These are phyloP conservation scores for Augiades crinisus DNA, from an alignment of 2,888 invertebrate species.

Conservation along the genomic window DNA sequence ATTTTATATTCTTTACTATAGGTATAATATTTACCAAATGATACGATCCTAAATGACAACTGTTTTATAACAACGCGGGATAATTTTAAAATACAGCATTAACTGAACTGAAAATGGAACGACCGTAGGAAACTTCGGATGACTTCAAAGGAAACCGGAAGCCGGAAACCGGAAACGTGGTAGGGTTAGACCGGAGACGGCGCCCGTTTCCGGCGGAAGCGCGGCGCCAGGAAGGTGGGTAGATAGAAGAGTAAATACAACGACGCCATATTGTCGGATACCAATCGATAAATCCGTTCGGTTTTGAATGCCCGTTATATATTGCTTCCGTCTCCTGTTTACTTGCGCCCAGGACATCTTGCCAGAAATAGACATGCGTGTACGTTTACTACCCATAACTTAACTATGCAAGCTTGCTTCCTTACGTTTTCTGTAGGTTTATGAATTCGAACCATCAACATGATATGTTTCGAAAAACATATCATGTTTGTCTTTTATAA, in stretches of 20 bases:
- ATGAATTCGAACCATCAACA: no score
- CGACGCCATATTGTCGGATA: constrained; percentile 73
- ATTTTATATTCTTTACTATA: no score
- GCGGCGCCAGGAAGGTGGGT: constrained; percentile 73
- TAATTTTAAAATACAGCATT: constrained; percentile 25
- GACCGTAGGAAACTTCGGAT: constrained; percentile 56
- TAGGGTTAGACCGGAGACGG: constrained; percentile 79
- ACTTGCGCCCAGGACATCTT: constrained; percentile 34
- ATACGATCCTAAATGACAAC: no score
- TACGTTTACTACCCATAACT: no score
- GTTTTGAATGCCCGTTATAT: constrained; percentile 72
- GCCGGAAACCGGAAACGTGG: constrained; percentile 77
- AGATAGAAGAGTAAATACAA: constrained; percentile 70
- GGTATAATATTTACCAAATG: no score
- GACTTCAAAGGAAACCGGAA: constrained; percentile 72
- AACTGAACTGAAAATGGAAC: constrained; percentile 49
- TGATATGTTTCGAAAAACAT: no score
- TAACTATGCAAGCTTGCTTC: no score
- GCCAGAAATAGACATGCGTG: background rate
- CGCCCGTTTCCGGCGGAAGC: constrained; percentile 76
- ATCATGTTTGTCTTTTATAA: no score
- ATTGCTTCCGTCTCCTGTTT: constrained; percentile 77
- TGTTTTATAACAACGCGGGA: no score
- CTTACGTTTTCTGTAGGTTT: no score
- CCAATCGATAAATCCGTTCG: constrained; percentile 73